Evolutionary conservation across 2,113 vertebrate genomes (phyloP), one percentile per base, ranked within the genome.

Genomic region (Albula glossodonta): DNA sequence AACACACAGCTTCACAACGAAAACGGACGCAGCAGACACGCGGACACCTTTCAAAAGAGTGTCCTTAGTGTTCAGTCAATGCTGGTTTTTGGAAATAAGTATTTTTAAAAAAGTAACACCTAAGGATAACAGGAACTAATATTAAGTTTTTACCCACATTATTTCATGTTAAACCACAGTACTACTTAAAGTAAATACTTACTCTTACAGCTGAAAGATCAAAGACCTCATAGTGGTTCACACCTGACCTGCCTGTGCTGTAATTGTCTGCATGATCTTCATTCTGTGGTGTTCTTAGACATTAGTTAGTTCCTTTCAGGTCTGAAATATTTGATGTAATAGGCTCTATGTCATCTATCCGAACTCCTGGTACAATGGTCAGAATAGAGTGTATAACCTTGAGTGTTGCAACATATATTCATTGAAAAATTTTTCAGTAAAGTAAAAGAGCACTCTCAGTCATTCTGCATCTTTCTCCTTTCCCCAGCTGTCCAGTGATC

Each of bases 401-500:
- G 31, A 41, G 31, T 41, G 31, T 41, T 41, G 31, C 31, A 41
- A 41, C 1, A 41, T 41, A 41, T 41, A 41, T 41, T 41, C 0
- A 41, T 41, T 41, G 31, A 80, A 4, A 51, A 13, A 22, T 19
- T 50, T 19, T 51, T 80, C 50, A 51, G 5, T 25, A 74, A 80
- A 50, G 10, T 9, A 49, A 8, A 48, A 78, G 49, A 79, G 17
- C 2, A 51, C 15, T 51, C 50, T 50, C 51, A 22, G 19, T 50
- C 49, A 19, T 13, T 9, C 52, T 78, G 12, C 63, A 19, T 51
- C 5, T 51, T 85, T 13, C n/a, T 77, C 19, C 53, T 82, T 5
- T 31, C 8, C 22, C 74, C 87, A 96, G 95, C 86, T 96, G 11
- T 78, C 41, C 5, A 83, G 80, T 57, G 90, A 96, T 51, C 89